Conservation (phyloP, 2,888 invertebrate genomes). For the Lampropteryx suffumata region DNA sequence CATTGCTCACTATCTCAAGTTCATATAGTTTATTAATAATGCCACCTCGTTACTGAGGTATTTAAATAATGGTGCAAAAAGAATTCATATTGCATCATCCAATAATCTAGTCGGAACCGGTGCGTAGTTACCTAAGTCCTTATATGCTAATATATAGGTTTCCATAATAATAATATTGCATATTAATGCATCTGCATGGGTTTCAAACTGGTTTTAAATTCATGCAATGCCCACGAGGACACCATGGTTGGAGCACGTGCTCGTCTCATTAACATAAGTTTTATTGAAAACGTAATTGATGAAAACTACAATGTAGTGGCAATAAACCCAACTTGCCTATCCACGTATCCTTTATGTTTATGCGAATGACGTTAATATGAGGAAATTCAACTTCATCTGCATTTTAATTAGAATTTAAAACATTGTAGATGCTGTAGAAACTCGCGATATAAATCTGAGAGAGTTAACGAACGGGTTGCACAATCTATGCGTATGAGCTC, state of each 20-base stretch:
- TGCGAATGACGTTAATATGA: too few species aligned
- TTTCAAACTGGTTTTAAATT: constrained; percentile 8
- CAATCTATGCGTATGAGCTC: too few species aligned
- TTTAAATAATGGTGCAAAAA: constrained; percentile 51
- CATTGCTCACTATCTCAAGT: too few species aligned
- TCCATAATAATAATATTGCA: not conserved
- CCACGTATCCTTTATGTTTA: too few species aligned
- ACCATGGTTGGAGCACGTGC: not conserved
- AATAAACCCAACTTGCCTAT: too few species aligned
- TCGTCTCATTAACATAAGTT: not conserved
- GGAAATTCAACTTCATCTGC: too few species aligned
- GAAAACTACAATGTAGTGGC: not conserved
- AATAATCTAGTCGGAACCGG: constrained; percentile 47
- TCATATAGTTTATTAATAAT: too few species aligned
- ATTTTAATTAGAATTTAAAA: too few species aligned
- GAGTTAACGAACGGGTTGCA: too few species aligned
- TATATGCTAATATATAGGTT: constrained; percentile 30
- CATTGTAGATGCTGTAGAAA: too few species aligned
- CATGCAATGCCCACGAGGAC: constrained; percentile 8
- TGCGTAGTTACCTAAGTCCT: constrained; percentile 16
- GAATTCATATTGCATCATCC: constrained; percentile 63
- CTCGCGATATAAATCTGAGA: too few species aligned
- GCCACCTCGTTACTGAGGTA: too few species aligned
- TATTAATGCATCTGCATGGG: constrained; percentile 12
- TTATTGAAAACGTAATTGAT: not conserved